Conservation (phyloP, 37 sponge, comb jelly and placozoan species). For the Bolinopsis microptera region DNA sequence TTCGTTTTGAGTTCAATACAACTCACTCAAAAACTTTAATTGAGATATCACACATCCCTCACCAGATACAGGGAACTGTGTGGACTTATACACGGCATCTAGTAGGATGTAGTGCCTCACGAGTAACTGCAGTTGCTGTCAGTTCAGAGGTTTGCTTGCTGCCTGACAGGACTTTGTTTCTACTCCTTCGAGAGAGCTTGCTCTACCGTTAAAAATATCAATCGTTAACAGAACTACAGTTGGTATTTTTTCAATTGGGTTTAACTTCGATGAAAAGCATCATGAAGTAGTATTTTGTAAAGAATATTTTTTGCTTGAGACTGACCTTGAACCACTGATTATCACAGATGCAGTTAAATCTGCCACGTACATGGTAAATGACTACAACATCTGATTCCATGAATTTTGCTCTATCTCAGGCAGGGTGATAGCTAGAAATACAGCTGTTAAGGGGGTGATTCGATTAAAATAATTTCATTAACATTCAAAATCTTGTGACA, state of each 20-base stretch:
- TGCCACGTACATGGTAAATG: background rate
- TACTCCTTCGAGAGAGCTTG: background rate
- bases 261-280: no score
- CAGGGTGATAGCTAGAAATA: background rate
- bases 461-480: no score
- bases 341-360: background rate
- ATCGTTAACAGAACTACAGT: no score
- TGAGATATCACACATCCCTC: background rate
- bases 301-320: no score
- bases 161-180: background rate
- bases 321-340: background rate
- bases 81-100: background rate
- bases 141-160: background rate
- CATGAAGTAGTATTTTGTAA: no score
- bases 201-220: no score
- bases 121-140: background rate
- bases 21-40: background rate
- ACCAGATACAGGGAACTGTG: background rate
- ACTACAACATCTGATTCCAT: background rate
- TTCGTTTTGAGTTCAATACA: no score
- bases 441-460: no score
- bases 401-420: background rate
- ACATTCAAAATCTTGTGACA: no score
- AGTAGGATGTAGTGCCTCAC: background rate
- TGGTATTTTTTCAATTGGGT: no score